Percentiles rank a stretch among this genome's conserved stretches.
Conservation (phyloP, 2,797 vertebrate genomes). For the Gastrophryne carolinensis region DNA sequence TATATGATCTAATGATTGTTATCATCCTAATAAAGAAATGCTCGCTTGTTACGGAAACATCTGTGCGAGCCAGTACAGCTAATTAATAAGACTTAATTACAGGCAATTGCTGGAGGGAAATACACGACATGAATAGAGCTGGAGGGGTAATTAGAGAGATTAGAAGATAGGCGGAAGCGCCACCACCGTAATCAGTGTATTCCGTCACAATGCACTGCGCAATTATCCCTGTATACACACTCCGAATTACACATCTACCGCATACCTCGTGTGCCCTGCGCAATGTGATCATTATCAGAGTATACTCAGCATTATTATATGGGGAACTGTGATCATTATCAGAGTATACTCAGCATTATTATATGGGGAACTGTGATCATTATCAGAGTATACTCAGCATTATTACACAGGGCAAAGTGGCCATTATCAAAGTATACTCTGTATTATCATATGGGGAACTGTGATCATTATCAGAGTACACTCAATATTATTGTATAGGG, state of each 20-base stretch:
- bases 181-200: constrained; percentile 19
- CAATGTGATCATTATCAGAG: not conserved
- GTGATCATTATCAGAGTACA: no score
- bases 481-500: not conserved
- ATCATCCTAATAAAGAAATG: constrained; percentile 31
- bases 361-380: no score
- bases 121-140: constrained; percentile 13
- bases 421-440: not conserved
- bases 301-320: not conserved
- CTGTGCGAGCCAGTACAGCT: constrained; percentile 21
- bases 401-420: not conserved
- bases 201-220: not conserved
- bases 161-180: not conserved
- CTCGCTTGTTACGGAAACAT: constrained; percentile 21
- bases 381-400: not conserved
- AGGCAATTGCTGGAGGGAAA: constrained; percentile 14
- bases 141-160: constrained; percentile 39
- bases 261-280: not conserved
- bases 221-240: not conserved
- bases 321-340: no score
- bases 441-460: not conserved
- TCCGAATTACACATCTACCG: not conserved
- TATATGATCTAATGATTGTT: constrained; percentile 6
- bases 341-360: no score
- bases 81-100: constrained; percentile 42